These are phyloP conservation scores for Drosophila bocki DNA, from an alignment of 1,140 invertebrate genomes.

Conservation along the genomic window DNA sequence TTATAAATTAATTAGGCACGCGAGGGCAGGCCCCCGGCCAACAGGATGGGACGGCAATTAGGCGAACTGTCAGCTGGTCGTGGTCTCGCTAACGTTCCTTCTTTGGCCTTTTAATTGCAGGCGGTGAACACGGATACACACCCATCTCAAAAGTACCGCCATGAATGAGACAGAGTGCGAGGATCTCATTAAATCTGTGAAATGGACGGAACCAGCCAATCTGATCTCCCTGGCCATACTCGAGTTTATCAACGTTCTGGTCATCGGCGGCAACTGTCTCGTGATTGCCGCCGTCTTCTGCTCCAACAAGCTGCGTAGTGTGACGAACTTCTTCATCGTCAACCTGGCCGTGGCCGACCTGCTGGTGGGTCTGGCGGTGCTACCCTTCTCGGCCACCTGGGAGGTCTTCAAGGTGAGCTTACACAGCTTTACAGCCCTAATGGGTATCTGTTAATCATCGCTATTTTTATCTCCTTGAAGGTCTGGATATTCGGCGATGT, in stretches of 20 bases:
- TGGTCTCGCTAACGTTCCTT: conserved; percentile 10
- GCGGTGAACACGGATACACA: conserved; percentile 77
- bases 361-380: conserved; percentile 94
- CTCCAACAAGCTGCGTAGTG: conserved; percentile 93
- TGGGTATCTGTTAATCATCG: too few relatives aligned
- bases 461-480: conserved; percentile 78
- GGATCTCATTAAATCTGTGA: conserved; percentile 90
- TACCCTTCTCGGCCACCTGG: conserved; percentile 95
- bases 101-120: conserved; percentile 50
- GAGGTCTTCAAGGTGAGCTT: conserved; percentile 93
- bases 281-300: conserved; percentile 96
- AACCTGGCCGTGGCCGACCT: conserved; percentile 97
- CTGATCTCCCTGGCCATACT: conserved; percentile 91
- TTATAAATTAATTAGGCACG: conserved; percentile 73
- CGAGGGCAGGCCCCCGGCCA: conserved; percentile 22
- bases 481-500: conserved; percentile 96
- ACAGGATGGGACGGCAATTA: conserved; percentile 20
- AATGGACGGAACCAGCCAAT: conserved; percentile 91
- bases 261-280: conserved; percentile 94
- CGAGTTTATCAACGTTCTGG: conserved; percentile 93
- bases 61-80: conserved; percentile 30
- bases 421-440: not conserved
- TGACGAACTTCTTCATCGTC: conserved; percentile 97
- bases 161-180: conserved; percentile 91
- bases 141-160: conserved; percentile 83